Evolutionary conservation across 2,113 vertebrate genomes (phyloP).

Genomic region (Empidonax traillii): DNA sequence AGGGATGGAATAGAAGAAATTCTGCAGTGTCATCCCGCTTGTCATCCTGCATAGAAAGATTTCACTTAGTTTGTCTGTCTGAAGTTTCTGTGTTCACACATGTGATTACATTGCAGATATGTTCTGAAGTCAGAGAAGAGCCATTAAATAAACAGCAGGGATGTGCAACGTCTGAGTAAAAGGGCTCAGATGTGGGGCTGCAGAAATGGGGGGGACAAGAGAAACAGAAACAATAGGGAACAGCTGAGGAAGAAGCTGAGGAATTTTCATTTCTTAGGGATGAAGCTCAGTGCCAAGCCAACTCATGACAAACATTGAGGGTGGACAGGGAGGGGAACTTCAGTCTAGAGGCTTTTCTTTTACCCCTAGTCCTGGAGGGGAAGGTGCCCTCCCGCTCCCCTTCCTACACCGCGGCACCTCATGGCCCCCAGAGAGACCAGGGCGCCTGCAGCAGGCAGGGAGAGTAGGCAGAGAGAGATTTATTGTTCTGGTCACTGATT

Average conservation of each 20-base stretch:
- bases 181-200: not conserved
- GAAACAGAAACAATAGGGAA: not conserved
- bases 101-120: not conserved
- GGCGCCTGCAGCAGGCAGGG: no score
- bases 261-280: not conserved
- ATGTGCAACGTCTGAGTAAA: not conserved
- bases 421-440: no score
- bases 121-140: not conserved
- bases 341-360: no score
- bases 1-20: not conserved
- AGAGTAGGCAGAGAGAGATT: no score
- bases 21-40: not conserved
- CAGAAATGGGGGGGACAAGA: not conserved
- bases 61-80: not conserved
- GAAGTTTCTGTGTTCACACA: not conserved
- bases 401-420: no score
- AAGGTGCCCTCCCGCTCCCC: no score
- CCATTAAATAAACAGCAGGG: not conserved
- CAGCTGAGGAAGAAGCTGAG: not conserved
- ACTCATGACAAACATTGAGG: not conserved
- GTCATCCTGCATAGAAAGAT: not conserved
- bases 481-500: no score
- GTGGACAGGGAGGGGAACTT: no score
- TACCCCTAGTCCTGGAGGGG: no score
- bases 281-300: not conserved